Evolutionary conservation across 2,888 invertebrate species (phyloP).

Genomic region (Sesia apiformis): DNA sequence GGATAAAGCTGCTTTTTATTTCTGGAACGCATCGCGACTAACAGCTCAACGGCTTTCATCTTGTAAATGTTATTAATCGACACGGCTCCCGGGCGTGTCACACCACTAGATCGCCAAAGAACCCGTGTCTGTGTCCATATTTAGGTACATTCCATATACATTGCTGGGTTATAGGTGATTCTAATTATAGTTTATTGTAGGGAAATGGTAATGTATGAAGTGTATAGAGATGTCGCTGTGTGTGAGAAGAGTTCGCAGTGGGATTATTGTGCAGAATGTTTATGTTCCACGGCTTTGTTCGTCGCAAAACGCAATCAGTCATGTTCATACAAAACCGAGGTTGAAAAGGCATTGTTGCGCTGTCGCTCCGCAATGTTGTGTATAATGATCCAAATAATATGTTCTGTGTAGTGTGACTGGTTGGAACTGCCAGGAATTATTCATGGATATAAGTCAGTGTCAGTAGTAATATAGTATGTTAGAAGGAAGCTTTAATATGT

Average conservation of each 20-base stretch:
- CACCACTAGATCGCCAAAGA: conserved; percentile 12
- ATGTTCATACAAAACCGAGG: conserved; percentile 58
- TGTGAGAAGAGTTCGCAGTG: not conserved
- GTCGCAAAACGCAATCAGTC: conserved; percentile 60
- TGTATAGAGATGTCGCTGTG: not conserved
- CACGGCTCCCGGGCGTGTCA: conserved; percentile 56
- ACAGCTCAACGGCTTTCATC: conserved; percentile 67
- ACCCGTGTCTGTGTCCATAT: not conserved
- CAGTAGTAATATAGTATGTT: conserved; percentile 32
- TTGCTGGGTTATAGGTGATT: conserved; percentile 8
- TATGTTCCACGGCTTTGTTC: conserved; percentile 54
- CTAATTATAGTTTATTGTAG: conserved; percentile 1
- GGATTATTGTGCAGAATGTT: conserved; percentile 45
- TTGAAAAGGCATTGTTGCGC: conserved; percentile 51
- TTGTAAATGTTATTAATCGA: conserved; percentile 72
- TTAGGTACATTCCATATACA: conserved; percentile 9
- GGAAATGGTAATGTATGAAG: not conserved
- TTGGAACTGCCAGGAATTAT: conserved; percentile 41
- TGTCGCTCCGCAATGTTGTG: conserved; percentile 28
- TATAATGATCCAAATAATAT: conserved; percentile 30
- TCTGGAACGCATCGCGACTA: conserved; percentile 62
- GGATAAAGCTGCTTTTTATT: conserved; percentile 63
- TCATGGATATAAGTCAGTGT: conserved; percentile 45
- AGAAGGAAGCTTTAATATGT: not conserved
- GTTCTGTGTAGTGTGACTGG: conserved; percentile 34